Percentiles rank a stretch among this genome's conserved stretches.
These are phyloP conservation scores for Bubo blakistoni DNA, from an alignment of 2,113 vertebrate species.

Conservation along the genomic window DNA sequence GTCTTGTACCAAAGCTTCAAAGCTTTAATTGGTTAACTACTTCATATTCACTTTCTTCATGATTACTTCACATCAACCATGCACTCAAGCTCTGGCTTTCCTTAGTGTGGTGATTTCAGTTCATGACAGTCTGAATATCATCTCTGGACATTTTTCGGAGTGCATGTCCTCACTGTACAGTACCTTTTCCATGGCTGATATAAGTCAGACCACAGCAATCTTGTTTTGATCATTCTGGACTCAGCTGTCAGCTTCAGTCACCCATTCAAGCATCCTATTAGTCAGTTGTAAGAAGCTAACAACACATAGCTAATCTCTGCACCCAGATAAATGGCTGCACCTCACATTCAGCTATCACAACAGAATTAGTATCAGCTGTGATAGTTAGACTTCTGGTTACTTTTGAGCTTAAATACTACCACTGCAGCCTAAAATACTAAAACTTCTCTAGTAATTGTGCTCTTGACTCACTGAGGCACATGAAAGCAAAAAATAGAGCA, in stretches of 20 bases:
- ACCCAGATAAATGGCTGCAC: not conserved
- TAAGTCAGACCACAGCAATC: not conserved
- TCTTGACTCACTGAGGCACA: not conserved
- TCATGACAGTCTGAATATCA: not conserved
- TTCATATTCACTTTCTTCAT: not conserved
- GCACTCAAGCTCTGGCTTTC: not conserved
- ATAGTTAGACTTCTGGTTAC: not conserved
- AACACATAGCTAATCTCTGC: not conserved
- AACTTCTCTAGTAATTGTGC: not conserved
- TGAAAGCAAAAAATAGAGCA: not conserved
- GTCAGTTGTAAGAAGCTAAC: not conserved
- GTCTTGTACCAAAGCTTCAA: not conserved
- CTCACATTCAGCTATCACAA: not conserved
- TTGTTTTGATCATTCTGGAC: not conserved
- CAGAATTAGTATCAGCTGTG: not conserved
- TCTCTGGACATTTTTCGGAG: not conserved
- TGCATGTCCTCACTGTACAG: not conserved
- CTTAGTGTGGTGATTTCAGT: not conserved
- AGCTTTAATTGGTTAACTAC: not conserved
- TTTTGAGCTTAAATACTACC: not conserved
- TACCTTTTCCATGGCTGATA: not conserved
- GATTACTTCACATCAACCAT: not conserved
- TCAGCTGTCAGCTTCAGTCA: not conserved
- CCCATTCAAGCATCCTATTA: not conserved
- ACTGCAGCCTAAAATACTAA: not conserved